Base-by-base conservation (phyloP, 2,797 vertebrate species). In the Clarias fuscus region DNA sequence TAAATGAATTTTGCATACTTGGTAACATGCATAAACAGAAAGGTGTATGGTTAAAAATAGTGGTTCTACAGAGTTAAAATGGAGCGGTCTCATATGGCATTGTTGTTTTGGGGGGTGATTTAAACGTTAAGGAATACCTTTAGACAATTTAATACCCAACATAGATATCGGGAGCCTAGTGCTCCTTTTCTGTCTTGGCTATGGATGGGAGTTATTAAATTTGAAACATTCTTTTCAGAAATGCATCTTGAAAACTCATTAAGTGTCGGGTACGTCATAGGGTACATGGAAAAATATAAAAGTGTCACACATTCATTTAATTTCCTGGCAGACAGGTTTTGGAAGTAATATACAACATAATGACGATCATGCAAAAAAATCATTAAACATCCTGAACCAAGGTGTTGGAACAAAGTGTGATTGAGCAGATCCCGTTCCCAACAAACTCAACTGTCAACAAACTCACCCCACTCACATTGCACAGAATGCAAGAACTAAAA, bases 231-330 rank as follows among this genome's bases (percentile, higher is more conserved):
- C 73, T 71, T 40, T 87, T 65, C 72, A 91, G 91, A 88, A 88
- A 85, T 75, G 27, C 92, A 94, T 94, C 92, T 94, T 95, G 93
- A 94, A 93, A 95, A 92, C 84, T 65, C 87, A 93, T 95, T 91
- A 91, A 56, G 84, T 82, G 24, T 87, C 79, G 90, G 82, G 87
- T 86, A 92, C 90, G 88, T 90, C 87, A 91, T 92, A 84, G 79
- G 88, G 78, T 86, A 92, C 91, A 93, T 91, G 92, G 92, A 94
- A 94, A 93, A 89, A 87, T 70, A 88, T 85, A 85, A 90, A 88
- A 85, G 84, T 85, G 82, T 64, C 78, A 85, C 77, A 84, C 64
- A 84, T 86, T 89, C 81, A 84, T 84, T 88, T 61, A 33, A 77
- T 83, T 78, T 78, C 86, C 84, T 83, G 30, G 87, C 75, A 85